phyloP scores from a whole-genome alignment of 2,888 invertebrate species.

The Notocelia uddmanniana region DNA sequence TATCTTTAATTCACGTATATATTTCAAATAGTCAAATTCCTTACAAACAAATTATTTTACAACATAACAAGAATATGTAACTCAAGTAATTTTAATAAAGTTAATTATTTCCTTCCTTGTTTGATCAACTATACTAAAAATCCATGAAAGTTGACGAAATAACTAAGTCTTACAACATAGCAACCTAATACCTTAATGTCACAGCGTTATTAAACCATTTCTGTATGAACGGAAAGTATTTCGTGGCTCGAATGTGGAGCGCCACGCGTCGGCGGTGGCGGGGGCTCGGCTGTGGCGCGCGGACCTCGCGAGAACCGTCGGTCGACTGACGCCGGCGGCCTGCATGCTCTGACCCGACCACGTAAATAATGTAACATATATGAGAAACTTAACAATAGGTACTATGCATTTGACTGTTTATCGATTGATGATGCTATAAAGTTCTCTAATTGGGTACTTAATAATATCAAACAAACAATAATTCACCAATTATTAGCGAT shows the following conservation, averaged over 20 bases:
- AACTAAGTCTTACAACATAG: background rate
- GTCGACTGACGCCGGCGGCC: constrained; percentile 56
- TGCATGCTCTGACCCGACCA: constrained; percentile 44
- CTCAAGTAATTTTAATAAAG: background rate
- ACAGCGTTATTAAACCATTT: constrained; percentile 43
- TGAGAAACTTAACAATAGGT: constrained; percentile 48
- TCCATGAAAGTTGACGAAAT: background rate
- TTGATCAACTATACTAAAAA: background rate
- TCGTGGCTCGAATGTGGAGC: constrained; percentile 52
- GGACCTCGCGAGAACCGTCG: constrained; percentile 40
- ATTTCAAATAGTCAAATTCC: constrained; percentile 12
- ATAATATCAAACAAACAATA: background rate
- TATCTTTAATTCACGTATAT: constrained; percentile 4
- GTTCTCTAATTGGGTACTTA: background rate
- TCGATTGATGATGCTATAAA: background rate
- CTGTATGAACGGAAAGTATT: constrained; percentile 21
- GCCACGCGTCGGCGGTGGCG: constrained; percentile 54
- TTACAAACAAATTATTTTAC: background rate
- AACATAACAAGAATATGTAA: background rate
- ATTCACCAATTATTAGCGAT: too few species aligned
- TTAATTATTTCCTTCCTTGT: constrained; percentile 15
- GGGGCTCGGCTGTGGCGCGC: constrained; percentile 11
- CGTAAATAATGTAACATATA: constrained; percentile 53
- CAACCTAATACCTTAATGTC: constrained; percentile 23
- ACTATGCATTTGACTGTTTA: constrained; percentile 22